A percentile compares a stretch with the other conserved stretches of the same genome.
Conservation (phyloP, 2,113 vertebrate genomes). For the Nothoprocta perdicaria region DNA sequence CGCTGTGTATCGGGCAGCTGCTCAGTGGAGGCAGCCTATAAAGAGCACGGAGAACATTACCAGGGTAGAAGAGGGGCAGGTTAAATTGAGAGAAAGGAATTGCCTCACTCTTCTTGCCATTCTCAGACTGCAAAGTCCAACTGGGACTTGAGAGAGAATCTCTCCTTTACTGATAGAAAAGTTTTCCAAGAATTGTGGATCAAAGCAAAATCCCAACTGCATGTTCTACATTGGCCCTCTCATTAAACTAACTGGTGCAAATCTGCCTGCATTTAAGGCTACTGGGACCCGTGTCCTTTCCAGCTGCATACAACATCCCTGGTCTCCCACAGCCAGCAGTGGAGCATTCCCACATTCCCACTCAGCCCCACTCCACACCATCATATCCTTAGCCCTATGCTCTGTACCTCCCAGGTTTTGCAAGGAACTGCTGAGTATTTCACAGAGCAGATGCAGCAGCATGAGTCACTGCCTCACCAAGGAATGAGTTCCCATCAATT, state of each 20-base stretch:
- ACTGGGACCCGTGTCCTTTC: background rate
- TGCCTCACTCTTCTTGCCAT: background rate
- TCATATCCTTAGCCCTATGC: background rate
- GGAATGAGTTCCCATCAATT: background rate
- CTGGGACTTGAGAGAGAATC: background rate
- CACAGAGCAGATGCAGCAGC: slow-evolving; percentile 21
- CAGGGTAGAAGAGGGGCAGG: background rate
- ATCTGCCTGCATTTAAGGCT: background rate
- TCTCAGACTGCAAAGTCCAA: background rate
- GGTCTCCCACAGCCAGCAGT: background rate
- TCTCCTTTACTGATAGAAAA: background rate
- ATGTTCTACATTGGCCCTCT: background rate
- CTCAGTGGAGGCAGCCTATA: background rate
- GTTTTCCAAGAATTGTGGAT: background rate
- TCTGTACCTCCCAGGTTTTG: background rate
- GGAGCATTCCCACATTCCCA: background rate
- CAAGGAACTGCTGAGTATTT: background rate
- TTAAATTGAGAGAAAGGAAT: background rate
- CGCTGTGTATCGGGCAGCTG: fast-evolving
- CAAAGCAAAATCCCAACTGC: background rate
- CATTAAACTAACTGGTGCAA: background rate
- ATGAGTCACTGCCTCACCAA: slow-evolving; percentile 5
- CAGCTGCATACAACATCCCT: background rate
- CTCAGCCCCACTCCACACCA: background rate
- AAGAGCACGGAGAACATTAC: background rate